These are phyloP conservation scores for Cerceris rybyensis DNA, from an alignment of 2,888 invertebrate species.

Conservation along the genomic window DNA sequence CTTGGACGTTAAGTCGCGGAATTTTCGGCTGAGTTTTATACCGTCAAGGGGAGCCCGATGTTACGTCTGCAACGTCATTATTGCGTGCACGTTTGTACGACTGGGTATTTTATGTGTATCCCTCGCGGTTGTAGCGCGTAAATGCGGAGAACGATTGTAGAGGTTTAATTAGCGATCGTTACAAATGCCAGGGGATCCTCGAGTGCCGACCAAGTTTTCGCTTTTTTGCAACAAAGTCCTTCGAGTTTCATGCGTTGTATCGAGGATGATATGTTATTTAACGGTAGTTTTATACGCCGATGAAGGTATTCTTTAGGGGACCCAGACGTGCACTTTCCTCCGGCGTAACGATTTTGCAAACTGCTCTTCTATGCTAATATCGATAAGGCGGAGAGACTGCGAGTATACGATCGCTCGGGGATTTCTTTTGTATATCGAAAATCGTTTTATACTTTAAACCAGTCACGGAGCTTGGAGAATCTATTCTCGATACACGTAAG, in stretches of 20 bases:
- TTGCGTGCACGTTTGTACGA: not conserved
- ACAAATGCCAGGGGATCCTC: not conserved
- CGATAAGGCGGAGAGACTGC: slow-evolving; percentile 75
- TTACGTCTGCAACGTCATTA: no score
- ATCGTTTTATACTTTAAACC: slow-evolving; percentile 54
- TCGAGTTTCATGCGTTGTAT: not conserved
- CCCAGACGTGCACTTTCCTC: slow-evolving; percentile 76
- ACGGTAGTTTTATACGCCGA: slow-evolving; percentile 73
- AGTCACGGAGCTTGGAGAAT: not conserved
- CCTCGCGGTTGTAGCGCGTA: no score
- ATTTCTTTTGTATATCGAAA: slow-evolving; percentile 69
- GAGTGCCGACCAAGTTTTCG: not conserved
- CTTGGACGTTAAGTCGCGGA: not conserved
- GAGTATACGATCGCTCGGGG: slow-evolving; percentile 67
- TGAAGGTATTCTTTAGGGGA: slow-evolving; percentile 75
- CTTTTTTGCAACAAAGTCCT: not conserved
- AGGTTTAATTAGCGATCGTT: not conserved
- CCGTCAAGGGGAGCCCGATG: no score
- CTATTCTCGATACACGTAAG: no score
- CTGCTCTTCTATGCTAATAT: slow-evolving; percentile 80
- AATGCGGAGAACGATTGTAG: no score
- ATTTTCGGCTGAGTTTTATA: no score
- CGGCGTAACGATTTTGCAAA: slow-evolving; percentile 79
- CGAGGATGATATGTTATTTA: slow-evolving; percentile 68
- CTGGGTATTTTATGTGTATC: not conserved